phyloP scores from a whole-genome alignment of 1,140 invertebrate genomes.

The Zeugodacus cucurbitae region DNA sequence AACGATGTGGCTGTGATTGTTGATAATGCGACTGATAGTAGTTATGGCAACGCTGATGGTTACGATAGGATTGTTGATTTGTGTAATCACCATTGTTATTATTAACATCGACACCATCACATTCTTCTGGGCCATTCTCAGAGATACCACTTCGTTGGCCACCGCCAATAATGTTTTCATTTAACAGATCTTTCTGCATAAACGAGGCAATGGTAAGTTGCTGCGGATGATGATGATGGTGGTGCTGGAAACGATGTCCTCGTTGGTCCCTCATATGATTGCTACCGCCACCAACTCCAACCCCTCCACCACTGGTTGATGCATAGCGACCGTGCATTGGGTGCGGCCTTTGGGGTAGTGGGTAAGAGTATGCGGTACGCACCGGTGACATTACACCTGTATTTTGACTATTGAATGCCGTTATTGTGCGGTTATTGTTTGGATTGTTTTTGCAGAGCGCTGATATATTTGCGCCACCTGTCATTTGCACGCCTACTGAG shows the following conservation, averaged over 20 bases:
- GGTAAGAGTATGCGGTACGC: neutral
- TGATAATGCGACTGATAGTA: constrained; percentile 9
- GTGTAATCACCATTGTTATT: neutral
- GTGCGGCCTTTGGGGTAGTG: neutral
- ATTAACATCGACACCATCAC: neutral
- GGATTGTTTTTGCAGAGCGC: neutral
- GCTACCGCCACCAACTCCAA: neutral
- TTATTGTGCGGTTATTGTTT: neutral
- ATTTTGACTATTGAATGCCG: neutral
- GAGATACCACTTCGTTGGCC: neutral
- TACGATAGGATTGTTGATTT: constrained; percentile 4
- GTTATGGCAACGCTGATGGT: constrained; percentile 18
- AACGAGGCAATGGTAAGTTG: constrained; percentile 61
- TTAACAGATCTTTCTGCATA: constrained; percentile 57
- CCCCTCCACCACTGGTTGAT: neutral
- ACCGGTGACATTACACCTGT: neutral
- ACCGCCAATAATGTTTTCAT: constrained; percentile 34
- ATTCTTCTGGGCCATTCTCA: neutral
- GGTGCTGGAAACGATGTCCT: constrained; percentile 9
- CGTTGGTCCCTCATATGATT: neutral
- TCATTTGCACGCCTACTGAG: constrained; percentile 47
- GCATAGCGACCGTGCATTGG: neutral
- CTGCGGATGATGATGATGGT: constrained; percentile 57
- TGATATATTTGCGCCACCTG: constrained; percentile 9
- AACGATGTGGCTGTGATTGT: neutral